Percentiles rank a stretch among this genome's conserved stretches.
These are phyloP conservation scores for Philaenus spumarius DNA, from an alignment of 1,140 invertebrate species.

Conservation along the genomic window DNA sequence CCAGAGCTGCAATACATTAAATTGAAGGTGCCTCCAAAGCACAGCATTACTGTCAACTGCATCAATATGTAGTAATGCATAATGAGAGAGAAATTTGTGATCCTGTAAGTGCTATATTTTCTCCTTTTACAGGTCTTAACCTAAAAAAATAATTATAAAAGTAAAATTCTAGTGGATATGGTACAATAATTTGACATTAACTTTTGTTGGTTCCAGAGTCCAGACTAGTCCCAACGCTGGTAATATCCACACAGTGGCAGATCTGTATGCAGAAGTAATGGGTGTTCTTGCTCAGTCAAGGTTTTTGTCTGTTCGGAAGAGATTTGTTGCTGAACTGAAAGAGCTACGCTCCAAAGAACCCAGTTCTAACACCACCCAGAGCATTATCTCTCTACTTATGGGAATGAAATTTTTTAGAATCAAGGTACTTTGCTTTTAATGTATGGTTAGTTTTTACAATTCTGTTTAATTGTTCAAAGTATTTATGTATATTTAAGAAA, in stretches of 20 bases:
- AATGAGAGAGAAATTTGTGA: no score
- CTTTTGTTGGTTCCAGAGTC: conserved; percentile 50
- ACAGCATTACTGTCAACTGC: no score
- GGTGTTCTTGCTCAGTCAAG: conserved; percentile 94
- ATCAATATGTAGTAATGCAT: not conserved
- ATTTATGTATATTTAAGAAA: conserved; percentile 1
- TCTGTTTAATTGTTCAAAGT: not conserved
- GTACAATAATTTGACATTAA: no score
- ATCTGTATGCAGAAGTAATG: conserved; percentile 97
- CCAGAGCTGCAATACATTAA: no score
- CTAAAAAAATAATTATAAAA: no score
- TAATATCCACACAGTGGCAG: conserved; percentile 94
- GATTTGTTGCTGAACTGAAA: conserved; percentile 90
- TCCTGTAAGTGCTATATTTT: no score
- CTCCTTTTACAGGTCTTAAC: no score
- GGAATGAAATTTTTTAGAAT: conserved; percentile 99
- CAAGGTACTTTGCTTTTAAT: conserved; percentile 49
- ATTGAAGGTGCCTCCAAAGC: not conserved
- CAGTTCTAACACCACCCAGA: conserved; percentile 83
- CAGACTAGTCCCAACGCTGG: conserved; percentile 89
- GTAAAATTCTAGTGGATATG: no score
- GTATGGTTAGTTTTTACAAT: not conserved
- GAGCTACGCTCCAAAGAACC: conserved; percentile 82
- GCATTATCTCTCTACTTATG: conserved; percentile 96
- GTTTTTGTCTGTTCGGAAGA: conserved; percentile 86